These are phyloP conservation scores for Actinemys pallida DNA, from an alignment of 2,113 vertebrate species.

Conservation along the genomic window DNA sequence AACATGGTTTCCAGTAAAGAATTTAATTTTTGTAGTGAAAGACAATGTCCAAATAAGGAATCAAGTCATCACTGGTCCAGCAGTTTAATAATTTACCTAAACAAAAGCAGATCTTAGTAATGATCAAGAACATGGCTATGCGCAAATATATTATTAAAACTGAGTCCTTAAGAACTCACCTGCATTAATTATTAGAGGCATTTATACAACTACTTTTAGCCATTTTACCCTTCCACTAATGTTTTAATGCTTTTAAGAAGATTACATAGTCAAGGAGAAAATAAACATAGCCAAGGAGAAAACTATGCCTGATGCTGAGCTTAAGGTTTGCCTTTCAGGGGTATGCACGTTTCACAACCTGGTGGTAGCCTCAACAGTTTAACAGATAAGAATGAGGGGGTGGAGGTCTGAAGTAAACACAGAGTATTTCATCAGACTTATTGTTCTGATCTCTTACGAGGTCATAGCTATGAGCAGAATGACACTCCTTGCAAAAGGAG, in stretches of 20 bases:
- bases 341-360: slow-evolving; percentile 5
- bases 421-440: slow-evolving; percentile 14
- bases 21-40: background rate
- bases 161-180: background rate
- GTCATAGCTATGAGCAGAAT: slow-evolving; percentile 11
- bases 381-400: slow-evolving; percentile 18
- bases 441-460: slow-evolving; percentile 17
- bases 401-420: background rate
- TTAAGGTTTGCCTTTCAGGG: background rate
- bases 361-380: background rate
- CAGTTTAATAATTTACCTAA: background rate
- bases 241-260: background rate
- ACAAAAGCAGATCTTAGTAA: background rate
- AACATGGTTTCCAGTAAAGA: background rate
- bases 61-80: background rate
- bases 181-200: background rate
- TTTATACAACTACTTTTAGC: background rate
- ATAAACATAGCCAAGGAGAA: fast-evolving
- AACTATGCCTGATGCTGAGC: background rate
- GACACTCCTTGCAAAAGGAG: slow-evolving; percentile 25
- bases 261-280: background rate
- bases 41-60: background rate
- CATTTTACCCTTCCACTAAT: background rate
- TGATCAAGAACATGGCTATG: background rate
- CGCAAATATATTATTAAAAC: background rate